Conservation (phyloP, 1,140 invertebrate species). For the Prorops nasuta region DNA sequence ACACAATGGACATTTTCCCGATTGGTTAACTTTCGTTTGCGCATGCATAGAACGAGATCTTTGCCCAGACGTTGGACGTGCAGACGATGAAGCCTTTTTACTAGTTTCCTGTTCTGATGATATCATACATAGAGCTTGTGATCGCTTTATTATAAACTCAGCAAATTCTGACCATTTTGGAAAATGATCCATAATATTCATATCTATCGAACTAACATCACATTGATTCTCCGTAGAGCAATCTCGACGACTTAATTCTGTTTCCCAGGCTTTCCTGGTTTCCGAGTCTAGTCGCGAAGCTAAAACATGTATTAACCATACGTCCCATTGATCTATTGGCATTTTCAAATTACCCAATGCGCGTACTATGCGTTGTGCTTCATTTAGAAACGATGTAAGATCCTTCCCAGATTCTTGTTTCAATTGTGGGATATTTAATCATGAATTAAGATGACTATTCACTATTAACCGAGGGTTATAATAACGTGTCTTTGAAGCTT, state of each 20-base stretch:
- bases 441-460: too few relatives aligned
- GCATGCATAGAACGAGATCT: not conserved
- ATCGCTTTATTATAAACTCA: conserved; percentile 5
- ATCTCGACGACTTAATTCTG: not conserved
- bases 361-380: conserved; percentile 3
- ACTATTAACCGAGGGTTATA: too few relatives aligned
- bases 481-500: too few relatives aligned
- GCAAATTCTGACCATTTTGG: not conserved
- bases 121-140: not conserved
- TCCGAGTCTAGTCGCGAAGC: conserved; percentile 2
- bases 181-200: not conserved
- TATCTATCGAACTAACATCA: not conserved
- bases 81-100: not conserved
- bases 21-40: not conserved
- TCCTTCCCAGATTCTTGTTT: too few relatives aligned
- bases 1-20: not conserved
- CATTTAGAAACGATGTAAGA: too few relatives aligned
- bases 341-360: not conserved
- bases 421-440: too few relatives aligned
- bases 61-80: not conserved
- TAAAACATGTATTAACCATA: not conserved
- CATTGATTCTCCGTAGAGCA: not conserved
- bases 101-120: not conserved
- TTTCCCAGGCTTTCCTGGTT: conserved; percentile 2
- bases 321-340: conserved; percentile 2